Percentiles rank a stretch among this genome's conserved stretches.
These are phyloP conservation scores for Semicossyphus pulcher DNA, from an alignment of 2,113 vertebrate genomes.

Conservation along the genomic window DNA sequence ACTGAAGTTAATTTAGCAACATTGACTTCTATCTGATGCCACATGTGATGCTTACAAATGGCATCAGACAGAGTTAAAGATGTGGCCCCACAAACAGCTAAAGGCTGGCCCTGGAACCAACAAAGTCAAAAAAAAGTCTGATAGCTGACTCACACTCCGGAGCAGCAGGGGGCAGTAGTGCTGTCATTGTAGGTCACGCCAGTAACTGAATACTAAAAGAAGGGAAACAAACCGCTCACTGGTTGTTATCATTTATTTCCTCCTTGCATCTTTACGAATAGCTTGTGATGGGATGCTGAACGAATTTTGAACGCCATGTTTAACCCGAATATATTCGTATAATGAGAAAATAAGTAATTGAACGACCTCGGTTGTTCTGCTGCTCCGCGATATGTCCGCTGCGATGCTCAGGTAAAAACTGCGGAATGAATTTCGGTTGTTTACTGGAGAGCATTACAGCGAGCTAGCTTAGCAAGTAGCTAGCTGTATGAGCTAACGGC, in stretches of 20 bases:
- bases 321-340: neutral
- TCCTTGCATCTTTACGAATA: no score
- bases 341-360: conserved; percentile 12
- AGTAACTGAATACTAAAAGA: neutral
- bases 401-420: conserved; percentile 67
- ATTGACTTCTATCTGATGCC: no score
- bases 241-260: neutral
- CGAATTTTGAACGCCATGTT: conserved; percentile 1
- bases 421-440: neutral
- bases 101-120: no score
- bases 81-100: no score
- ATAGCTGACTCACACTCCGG: neutral
- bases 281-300: no score
- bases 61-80: no score
- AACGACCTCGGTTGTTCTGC: conserved; percentile 1
- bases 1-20: no score
- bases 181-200: neutral
- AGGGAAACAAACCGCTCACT: neutral
- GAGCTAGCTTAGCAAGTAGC: conserved; percentile 31
- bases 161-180: conserved; percentile 26
- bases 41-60: no score
- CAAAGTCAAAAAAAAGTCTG: no score
- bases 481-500: conserved; percentile 34
- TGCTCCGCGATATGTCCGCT: conserved; percentile 48
- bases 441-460: neutral